Conservation (phyloP, 2,113 vertebrate genomes). For the Progne subis region DNA sequence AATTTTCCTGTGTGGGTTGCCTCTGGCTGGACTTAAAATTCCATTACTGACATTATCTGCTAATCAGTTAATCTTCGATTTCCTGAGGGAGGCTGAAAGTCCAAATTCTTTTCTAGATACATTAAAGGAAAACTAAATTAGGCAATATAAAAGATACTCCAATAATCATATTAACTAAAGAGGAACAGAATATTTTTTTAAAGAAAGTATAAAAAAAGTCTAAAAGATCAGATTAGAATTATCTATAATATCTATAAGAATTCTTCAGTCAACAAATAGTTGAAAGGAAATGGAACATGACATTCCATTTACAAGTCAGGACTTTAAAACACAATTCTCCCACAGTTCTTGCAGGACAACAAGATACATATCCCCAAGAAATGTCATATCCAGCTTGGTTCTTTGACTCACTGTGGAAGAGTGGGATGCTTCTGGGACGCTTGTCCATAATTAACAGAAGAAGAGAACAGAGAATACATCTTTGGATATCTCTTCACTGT, state of each 20-base stretch:
- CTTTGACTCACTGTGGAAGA: background rate
- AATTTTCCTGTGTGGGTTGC: background rate
- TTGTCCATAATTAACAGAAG: background rate
- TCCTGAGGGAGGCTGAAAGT: slow-evolving; percentile 11
- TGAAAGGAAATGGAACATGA: background rate
- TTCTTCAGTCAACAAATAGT: background rate
- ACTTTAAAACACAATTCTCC: background rate
- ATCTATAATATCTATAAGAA: background rate
- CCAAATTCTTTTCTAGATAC: slow-evolving; percentile 16
- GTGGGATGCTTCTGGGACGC: background rate
- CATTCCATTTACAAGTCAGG: background rate
- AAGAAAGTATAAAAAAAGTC: background rate
- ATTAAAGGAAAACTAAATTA: slow-evolving; percentile 7
- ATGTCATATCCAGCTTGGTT: background rate
- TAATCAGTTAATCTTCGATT: slow-evolving; percentile 53
- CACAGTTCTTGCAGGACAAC: background rate
- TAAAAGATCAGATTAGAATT: background rate
- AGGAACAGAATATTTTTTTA: background rate
- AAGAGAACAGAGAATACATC: background rate
- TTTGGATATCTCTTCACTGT: background rate
- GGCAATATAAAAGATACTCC: background rate
- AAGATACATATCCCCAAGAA: background rate
- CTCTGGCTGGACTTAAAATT: slow-evolving; percentile 55
- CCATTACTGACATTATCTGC: slow-evolving; percentile 55
- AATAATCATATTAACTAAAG: background rate